Percentiles rank a stretch among this genome's conserved stretches.
These are phyloP conservation scores for Scalopus aquaticus DNA, from an alignment of 2,113 vertebrate genomes.

Conservation along the genomic window DNA sequence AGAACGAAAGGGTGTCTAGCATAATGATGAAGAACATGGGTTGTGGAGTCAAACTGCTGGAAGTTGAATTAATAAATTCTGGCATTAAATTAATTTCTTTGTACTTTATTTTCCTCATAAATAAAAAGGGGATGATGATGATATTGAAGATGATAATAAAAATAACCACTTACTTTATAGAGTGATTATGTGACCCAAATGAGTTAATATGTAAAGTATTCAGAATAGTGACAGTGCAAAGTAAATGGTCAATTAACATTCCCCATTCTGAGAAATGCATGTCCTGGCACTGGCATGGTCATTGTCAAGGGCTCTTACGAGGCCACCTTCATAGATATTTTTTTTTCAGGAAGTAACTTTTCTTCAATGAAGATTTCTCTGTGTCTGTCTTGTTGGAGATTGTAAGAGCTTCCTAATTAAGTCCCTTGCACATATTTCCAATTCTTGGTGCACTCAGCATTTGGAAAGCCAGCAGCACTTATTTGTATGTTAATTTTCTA, in stretches of 20 bases:
- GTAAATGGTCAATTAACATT: neutral
- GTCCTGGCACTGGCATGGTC: neutral
- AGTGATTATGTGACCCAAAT: neutral
- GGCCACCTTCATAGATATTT: neutral
- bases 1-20: neutral
- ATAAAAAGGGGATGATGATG: neutral
- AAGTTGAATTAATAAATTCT: neutral
- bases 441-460: constrained; percentile 23
- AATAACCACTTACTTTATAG: neutral
- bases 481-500: constrained; percentile 76
- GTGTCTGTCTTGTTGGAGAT: constrained; percentile 9
- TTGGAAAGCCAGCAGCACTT: constrained; percentile 33
- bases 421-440: constrained; percentile 18
- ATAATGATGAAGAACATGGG: neutral
- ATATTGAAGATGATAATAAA: neutral
- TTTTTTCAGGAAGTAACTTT: neutral
- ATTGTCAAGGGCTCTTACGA: neutral
- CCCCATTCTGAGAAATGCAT: neutral
- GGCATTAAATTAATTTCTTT: neutral
- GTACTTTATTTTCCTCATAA: constrained; percentile 26
- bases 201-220: neutral
- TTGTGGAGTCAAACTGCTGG: neutral
- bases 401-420: constrained; percentile 50
- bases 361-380: neutral
- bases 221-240: neutral